Evolutionary conservation across 1,140 invertebrate species (phyloP).

Genomic region (Phenacoccus solenopsis): DNA sequence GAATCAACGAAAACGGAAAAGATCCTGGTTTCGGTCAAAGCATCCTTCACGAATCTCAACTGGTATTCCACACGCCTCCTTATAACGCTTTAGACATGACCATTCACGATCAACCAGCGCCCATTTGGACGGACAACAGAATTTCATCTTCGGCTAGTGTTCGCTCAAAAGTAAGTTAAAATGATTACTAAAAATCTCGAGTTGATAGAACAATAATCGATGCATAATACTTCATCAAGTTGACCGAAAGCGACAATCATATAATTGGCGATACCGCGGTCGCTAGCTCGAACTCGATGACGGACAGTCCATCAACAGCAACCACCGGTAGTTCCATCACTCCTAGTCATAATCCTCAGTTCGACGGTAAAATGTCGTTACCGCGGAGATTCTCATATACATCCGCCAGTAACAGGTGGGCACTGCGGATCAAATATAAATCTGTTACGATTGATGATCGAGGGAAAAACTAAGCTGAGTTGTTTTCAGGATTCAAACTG

Average conservation of each 20-base stretch:
- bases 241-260: conserved; percentile 6
- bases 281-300: neutral
- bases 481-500: neutral
- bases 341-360: conserved; percentile 22
- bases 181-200: neutral
- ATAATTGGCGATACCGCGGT: neutral
- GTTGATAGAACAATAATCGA: neutral
- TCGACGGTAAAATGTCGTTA: conserved; percentile 22
- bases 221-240: neutral
- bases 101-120: conserved; percentile 44
- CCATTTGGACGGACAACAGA: conserved; percentile 19
- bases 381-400: conserved; percentile 49
- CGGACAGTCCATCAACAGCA: neutral
- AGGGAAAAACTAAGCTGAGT: no score
- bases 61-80: conserved; percentile 83
- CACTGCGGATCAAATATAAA: neutral
- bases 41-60: conserved; percentile 68
- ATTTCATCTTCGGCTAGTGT: neutral
- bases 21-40: conserved; percentile 86
- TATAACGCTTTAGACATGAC: conserved; percentile 67
- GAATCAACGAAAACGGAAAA: conserved; percentile 47
- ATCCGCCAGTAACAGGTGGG: conserved; percentile 30
- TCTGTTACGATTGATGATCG: no score
- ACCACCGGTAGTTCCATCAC: conserved; percentile 10
- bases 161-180: neutral